These are phyloP conservation scores for Dryadula phaetusa DNA, from an alignment of 2,888 invertebrate genomes.

Conservation along the genomic window DNA sequence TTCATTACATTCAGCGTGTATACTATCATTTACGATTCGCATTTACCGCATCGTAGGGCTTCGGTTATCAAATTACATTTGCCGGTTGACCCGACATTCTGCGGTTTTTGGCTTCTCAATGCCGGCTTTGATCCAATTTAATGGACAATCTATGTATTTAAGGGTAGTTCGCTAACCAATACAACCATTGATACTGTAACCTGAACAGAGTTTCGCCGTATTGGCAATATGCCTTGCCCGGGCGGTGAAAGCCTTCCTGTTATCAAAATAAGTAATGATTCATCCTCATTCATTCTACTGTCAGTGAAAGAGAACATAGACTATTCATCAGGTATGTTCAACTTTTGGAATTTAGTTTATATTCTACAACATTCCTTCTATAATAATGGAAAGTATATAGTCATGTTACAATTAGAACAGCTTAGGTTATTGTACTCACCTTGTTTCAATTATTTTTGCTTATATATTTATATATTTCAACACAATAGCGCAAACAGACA, in stretches of 20 bases:
- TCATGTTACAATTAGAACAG: constrained; percentile 17
- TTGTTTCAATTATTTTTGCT: constrained; percentile 25
- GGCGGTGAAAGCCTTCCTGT: constrained; percentile 35
- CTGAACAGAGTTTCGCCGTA: constrained; percentile 23
- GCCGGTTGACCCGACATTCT: constrained; percentile 55
- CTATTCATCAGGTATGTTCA: constrained; percentile 37
- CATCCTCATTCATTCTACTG: constrained; percentile 37
- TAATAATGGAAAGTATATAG: constrained; percentile 10
- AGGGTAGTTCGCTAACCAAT: constrained; percentile 29
- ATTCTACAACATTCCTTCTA: not conserved
- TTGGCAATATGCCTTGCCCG: constrained; percentile 37
- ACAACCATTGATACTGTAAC: constrained; percentile 33
- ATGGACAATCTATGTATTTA: constrained; percentile 38
- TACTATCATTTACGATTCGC: constrained; percentile 46
- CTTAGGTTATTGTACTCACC: constrained; percentile 29
- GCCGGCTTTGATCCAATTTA: constrained; percentile 57
- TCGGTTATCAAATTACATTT: constrained; percentile 64
- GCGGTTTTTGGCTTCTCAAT: constrained; percentile 60
- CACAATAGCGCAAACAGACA: constrained; percentile 6
- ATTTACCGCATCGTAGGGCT: constrained; percentile 60
- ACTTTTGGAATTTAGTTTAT: not conserved
- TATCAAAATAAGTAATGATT: constrained; percentile 39
- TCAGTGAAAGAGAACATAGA: constrained; percentile 31
- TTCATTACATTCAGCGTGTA: constrained; percentile 9
- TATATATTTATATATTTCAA: no score